Evolutionary conservation across 2,797 vertebrate genomes (phyloP), one percentile per base, ranked within the genome.

Genomic region (Lemur catta): DNA sequence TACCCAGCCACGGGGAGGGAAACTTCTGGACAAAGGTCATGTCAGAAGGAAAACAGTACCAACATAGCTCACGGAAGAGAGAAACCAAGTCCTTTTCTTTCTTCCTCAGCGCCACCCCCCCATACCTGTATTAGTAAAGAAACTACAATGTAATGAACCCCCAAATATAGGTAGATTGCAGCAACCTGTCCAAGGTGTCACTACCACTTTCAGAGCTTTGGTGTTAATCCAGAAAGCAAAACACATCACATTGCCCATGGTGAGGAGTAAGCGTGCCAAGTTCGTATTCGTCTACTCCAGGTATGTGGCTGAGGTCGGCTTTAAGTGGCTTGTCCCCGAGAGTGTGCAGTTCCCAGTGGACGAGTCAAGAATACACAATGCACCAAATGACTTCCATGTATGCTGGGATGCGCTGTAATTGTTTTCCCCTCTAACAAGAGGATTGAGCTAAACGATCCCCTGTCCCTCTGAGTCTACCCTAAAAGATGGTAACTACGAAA

Each of bases 41-140:
- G 0, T 41, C 63, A 11, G 69, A 87, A 92, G 91, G 59, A 91
- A 74, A 86, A 89, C 4, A 67, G 82, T 95, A 90, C 85, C 92
- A 59, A 52, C 59, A 1, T 6, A 78, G 74, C 48, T 79, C 35
- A 93, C 0, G 20, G 33, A n/a, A 35, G 67, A 84, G 76, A 48
- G 71, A 93, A 88, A 69, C 65, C 76, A 46, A 50, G 55, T 46
- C 78, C 33, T 41, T 63, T 41, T 84, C n/a, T 35, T 79, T 24
- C n/a, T 84, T 17, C 59, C 35, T 55, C 11, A 7, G 55, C 1
- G 8, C 46, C 20, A 1, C 28, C 4, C 33, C 41, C 33, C 20
- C 4, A 13, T 13, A 38, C 33, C 79, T 28, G 48, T 30, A 6
- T 50, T 35, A 15, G 13, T 9, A 79, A 28, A 65, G 35, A 89